Evolutionary conservation across 2,797 vertebrate species (phyloP), one percentile per base, ranked within the genome.

Genomic region (Takifugu rubripes): DNA sequence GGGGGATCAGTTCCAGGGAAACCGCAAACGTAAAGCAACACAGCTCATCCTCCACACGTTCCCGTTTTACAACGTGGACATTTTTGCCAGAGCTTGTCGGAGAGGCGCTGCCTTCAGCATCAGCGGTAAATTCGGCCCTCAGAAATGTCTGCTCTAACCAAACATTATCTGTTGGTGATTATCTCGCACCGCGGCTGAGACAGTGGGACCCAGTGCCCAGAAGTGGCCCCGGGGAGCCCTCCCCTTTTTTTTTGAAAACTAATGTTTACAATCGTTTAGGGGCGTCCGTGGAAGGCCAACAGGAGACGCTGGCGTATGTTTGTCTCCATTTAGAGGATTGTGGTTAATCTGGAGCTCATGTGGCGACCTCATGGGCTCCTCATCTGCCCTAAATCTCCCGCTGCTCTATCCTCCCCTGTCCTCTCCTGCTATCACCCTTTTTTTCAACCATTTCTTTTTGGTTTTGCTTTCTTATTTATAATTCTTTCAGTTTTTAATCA

Each of bases 251-350:
- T 75, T 84, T 40, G 45, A 83, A 79, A 86, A 86, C 79, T 84
- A 86, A 90, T 91, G 90, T 91, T 91, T 89, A 89, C 89, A 88
- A 77, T 88, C 80, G 56, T 88, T 91, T 86, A 84, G 72, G 77
- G 81, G 72, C 75, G 84, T 84, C 83, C 53, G 71, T 78, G 80
- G 82, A 84, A 88, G 78, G 75, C 83, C 68, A 80, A 82, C 85
- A 84, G 83, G 84, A 87, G 88, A 90, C 87, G 80, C 74, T 70
- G 81, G 82, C 72, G 68, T 81, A 78, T 83, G 78, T 87, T 87
- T 87, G 84, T 90, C 84, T 90, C 82, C 77, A 62, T 81, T 88
- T 74, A 75, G 69, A 81, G 78, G 84, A 87, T 84, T 87, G 87
- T 17, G 89, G 90, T 88, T 87, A 85, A 85, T 83, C 81, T 81